Evolutionary conservation across 2,113 vertebrate genomes (phyloP), one percentile per base, ranked within the genome.

Genomic region (Anarrhichthys ocellatus): DNA sequence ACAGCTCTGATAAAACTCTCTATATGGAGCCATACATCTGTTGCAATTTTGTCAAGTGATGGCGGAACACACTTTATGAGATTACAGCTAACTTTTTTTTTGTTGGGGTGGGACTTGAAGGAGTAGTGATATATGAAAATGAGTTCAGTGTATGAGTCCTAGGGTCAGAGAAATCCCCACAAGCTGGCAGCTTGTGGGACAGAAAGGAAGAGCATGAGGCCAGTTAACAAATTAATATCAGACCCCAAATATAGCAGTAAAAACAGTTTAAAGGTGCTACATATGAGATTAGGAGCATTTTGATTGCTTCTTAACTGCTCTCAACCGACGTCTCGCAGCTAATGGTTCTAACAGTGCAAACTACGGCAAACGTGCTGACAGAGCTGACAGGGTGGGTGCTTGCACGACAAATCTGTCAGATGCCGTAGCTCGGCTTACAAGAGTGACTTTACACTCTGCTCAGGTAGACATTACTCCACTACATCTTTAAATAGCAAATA

Each of bases 191-290:
- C 34, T 66, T 66, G 44, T 76, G 32, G 62, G 38, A 42, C n/a
- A 58, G 50, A 44, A 78, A 74, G 15, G 40, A 74, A 58, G 58
- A 36, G 62, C 69, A 56, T 24, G 32, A 64, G 24, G 24, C n/a
- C 70, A 44, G 34, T 87, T 78, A 59, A 54, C n/a, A 24, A 32
- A 76, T 72, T 27, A 4, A 46, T 81, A 76, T 77, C 42, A 76
- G 56, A 78, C 34, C 72, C 20, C 18, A 50, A 32, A 59, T 34
- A 61, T 64, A 59, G 62, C 27, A 76, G 72, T 73, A 58, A 78
- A 68, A 83, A 18, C 36, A 2, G 20, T 22, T 22, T 20, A 18
- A 50, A 50, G 46, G 46, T 20, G 46, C 46, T 20, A 18, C 46
- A 50, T 50, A 7, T 50, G 48, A 20, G 18, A 50, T 50, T 20